Conservation (phyloP, 1,140 invertebrate species). For the Stegodyphus mimosarum region DNA sequence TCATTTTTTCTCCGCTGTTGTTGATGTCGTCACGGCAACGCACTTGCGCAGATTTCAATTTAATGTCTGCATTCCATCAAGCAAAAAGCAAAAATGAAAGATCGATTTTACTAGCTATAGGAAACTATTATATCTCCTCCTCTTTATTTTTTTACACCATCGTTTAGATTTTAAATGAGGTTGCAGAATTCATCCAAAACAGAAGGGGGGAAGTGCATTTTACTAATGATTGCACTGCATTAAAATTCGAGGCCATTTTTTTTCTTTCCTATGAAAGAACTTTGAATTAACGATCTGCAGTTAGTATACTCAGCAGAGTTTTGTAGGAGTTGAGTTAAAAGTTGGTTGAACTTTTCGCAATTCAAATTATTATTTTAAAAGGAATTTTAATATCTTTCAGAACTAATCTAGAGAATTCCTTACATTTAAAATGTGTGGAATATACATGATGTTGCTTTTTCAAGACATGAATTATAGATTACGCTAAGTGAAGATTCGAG, state of each 20-base stretch:
- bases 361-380: not conserved
- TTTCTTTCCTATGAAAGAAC: not conserved
- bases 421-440: too few species aligned
- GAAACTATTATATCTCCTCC: constrained; percentile 50
- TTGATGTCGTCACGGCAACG: constrained; percentile 29
- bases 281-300: not conserved
- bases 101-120: constrained; percentile 48
- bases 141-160: constrained; percentile 24
- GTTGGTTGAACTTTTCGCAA: not conserved
- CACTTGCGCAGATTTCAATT: constrained; percentile 2
- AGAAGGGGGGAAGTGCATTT: constrained; percentile 21
- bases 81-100: constrained; percentile 4
- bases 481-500: too few species aligned
- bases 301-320: not conserved
- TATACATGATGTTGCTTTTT: too few species aligned
- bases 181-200: not conserved
- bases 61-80: constrained; percentile 12
- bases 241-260: not conserved
- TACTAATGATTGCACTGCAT: constrained; percentile 24
- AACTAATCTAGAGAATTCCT: not conserved
- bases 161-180: constrained; percentile 55
- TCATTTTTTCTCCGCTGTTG: constrained; percentile 29
- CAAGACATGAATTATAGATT: too few species aligned
- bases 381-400: not conserved
- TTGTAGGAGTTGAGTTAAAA: not conserved